phyloP scores from a whole-genome alignment of 2,113 vertebrate species.

The Pygoscelis adeliae region DNA sequence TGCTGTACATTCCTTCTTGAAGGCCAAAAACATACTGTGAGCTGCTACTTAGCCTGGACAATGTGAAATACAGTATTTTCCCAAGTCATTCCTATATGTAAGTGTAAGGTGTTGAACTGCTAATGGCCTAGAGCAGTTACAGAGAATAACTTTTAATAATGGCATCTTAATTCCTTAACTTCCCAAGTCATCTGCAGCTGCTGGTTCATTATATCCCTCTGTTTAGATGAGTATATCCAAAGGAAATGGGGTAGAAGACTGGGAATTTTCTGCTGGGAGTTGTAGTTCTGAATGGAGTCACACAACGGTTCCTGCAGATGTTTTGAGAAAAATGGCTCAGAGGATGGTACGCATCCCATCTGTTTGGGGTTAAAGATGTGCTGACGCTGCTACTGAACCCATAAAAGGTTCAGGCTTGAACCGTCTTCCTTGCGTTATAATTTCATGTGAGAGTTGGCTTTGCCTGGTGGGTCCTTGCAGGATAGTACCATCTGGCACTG shows the following conservation, averaged over 20 bases:
- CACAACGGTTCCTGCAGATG: rapidly evolving
- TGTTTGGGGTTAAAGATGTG: neutral
- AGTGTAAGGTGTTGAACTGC: neutral
- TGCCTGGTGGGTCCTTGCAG: neutral
- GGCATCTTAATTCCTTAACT: neutral
- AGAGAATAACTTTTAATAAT: neutral
- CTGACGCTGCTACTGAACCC: neutral
- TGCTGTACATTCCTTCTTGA: neutral
- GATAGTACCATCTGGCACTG: neutral
- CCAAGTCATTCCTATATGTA: neutral
- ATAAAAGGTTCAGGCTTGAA: neutral
- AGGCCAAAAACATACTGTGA: neutral
- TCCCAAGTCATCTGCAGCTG: neutral
- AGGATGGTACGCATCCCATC: rapidly evolving
- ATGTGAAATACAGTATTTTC: neutral
- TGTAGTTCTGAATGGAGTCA: neutral
- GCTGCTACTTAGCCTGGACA: neutral
- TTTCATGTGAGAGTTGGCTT: neutral
- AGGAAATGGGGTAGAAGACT: neutral
- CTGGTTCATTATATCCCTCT: neutral
- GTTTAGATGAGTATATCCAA: neutral
- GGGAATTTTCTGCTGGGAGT: neutral
- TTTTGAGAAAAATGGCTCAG: neutral
- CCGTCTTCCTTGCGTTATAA: rapidly evolving
- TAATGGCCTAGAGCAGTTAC: neutral